A percentile compares a stretch with the other conserved stretches of the same genome.
Evolutionary conservation across 2,797 vertebrate genomes (phyloP).

Genomic region (Phoxinus dragarum): DNA sequence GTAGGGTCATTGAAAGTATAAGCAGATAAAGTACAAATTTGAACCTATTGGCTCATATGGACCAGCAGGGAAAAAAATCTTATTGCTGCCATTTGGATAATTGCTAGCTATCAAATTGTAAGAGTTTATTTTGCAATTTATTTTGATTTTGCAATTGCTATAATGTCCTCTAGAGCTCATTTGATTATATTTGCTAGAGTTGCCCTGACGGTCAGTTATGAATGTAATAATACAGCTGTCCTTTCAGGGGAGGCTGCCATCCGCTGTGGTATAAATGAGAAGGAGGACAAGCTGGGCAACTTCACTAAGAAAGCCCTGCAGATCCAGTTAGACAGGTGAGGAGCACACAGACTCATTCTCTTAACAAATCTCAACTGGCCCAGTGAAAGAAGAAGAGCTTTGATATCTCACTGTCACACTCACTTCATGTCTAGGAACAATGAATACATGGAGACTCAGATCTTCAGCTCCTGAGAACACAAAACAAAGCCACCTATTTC

Average conservation of each 20-base stretch:
- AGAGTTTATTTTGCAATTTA: neutral
- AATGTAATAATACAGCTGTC: constrained; percentile 44
- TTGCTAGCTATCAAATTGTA: neutral
- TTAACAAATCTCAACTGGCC: neutral
- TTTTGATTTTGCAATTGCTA: neutral
- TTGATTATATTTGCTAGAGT: constrained; percentile 1
- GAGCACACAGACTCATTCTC: neutral
- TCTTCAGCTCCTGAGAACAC: neutral
- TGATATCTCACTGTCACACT: neutral
- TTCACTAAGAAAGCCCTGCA: constrained; percentile 96
- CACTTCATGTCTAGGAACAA: neutral
- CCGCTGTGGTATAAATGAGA: constrained; percentile 83
- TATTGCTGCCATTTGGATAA: neutral
- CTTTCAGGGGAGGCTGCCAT: constrained; percentile 89
- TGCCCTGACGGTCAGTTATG: neutral
- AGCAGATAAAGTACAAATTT: neutral
- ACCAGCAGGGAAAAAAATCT: neutral
- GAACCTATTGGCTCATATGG: neutral
- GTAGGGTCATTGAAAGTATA: neutral
- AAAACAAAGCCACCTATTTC: neutral
- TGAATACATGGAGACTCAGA: neutral
- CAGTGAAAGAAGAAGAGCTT: neutral
- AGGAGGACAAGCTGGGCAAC: constrained; percentile 89
- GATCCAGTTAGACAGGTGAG: constrained; percentile 96
- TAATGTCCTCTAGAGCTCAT: neutral